Base-by-base conservation (phyloP, 2,888 invertebrate genomes). In the Ophion ventricosus region DNA sequence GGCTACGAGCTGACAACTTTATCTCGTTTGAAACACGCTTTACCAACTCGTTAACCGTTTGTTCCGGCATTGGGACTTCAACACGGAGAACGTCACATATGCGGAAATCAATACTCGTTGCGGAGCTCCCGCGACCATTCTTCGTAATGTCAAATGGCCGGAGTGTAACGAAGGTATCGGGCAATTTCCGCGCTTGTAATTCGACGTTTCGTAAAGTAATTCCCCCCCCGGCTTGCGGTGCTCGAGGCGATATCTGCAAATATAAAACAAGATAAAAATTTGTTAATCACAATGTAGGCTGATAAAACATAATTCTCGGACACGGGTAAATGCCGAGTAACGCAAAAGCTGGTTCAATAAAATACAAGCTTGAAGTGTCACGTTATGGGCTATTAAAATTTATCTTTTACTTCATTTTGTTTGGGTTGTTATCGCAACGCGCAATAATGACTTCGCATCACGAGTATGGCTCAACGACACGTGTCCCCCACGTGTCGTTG, bases 61-160 rank as follows among this genome's bases (percentile, higher is more conserved):
- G 17, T 26, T 23, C 35, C 20, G 20, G 40, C 20, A 43, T 43
- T 29, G 20, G 72, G 17, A n/a, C 54, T 23, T 35, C 1, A 35
- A 26, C 17, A 4, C 35, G 56, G 20, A n/a, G 43, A 7, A 26
- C n/a, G 26, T 88, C 84, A 77, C 76, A 78, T 82, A 59, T 80
- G 69, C 81, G 35, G 86, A 85, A 88, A 88, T 88, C 88, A 87
- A 88, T 88, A 88, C 87, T 87, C 82, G 81, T 72, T 80, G 77
- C 83, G 80, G 73, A 69, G 78, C 75, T n/a, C n/a, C 80, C 79
- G 82, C 78, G 78, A 78, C 79, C 35, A 35, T 8, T 35, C 8
- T 35, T 35, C 35, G 35, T 8, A 35, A 35, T 35, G 35, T 35
- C 35, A 5, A 7, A 35, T 35, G 35, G 7, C 35, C 35, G 35